Evolutionary conservation across 2,113 vertebrate species (phyloP), one percentile per base, ranked within the genome.

Genomic region (Chaetorhynchus papuensis): DNA sequence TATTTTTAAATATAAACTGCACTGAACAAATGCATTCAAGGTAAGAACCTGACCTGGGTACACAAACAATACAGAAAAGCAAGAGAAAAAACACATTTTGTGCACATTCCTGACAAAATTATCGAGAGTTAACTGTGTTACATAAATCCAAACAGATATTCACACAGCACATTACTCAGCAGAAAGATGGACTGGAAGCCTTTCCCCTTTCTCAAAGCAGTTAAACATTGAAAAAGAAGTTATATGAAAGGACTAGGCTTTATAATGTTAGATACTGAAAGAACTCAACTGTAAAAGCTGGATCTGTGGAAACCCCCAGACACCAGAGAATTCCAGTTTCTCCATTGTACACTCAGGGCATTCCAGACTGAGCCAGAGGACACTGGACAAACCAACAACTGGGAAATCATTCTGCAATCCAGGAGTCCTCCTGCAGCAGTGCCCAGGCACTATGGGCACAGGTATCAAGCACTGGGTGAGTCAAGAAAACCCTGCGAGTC

Each of bases 1-100:
- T 87, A 89, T 95, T 89, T 95, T 94, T 26, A 91, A 85, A 94
- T 85, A 87, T 37, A 87, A 96, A 85, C 75, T 75, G 83, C 47
- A 81, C 83, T 52, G 81, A 96, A 97, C 87, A 91, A 96, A 90
- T 9, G 74, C 75, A 94, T 61, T 90, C 49, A 76, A 64, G 60
- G 42, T 68, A 85, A 83, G 85, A 90, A 93, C 49, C 78, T 91
- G 81, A 89, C 81, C 74, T 70, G 65, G 74, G 37, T 79, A 91
- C 83, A 92, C 81, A 84, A 87, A 82, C 44, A 71, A 72, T 87
- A 93, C 63, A 93, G 61, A 88, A 52, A 93, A 76, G 56, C 68
- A 70, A 82, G 57, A 85, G 49, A 70, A 88, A 84, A 77, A 60
- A 6, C 52, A 68, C 0, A 2, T 59, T 78, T 82, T 91, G 61